Conservation (phyloP, 2,797 vertebrate genomes). For the Urosaurus nigricauda region DNA sequence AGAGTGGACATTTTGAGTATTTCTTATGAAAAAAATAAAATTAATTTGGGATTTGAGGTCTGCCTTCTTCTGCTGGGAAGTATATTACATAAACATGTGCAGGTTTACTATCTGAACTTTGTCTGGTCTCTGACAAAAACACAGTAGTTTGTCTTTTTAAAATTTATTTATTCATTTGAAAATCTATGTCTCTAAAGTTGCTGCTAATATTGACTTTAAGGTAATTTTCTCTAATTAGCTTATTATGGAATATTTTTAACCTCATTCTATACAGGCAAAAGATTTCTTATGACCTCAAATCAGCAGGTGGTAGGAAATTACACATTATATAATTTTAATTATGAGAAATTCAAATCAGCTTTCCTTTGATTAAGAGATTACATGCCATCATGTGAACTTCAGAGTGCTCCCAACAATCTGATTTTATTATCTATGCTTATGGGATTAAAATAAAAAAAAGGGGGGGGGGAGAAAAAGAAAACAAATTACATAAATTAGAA, state of each 20-base stretch:
- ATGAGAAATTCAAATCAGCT: accelerated
- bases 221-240: background rate
- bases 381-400: background rate
- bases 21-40: too few species aligned
- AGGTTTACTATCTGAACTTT: background rate
- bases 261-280: constrained; percentile 22
- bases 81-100: background rate
- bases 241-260: constrained; percentile 18
- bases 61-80: background rate
- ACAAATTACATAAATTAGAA: background rate
- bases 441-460: background rate
- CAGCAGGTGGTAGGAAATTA: constrained; percentile 4
- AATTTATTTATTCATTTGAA: background rate
- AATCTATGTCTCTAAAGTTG: constrained; percentile 31
- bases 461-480: background rate
- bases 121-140: constrained; percentile 15
- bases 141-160: background rate
- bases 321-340: background rate
- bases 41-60: too few species aligned
- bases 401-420: background rate
- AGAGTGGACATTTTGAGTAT: too few species aligned
- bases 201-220: constrained; percentile 16
- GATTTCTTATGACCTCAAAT: background rate
- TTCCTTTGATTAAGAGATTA: constrained; percentile 26
- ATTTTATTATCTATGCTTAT: background rate